Base-by-base conservation (phyloP, 2,888 invertebrate genomes). In the Argyresthia goedartella region DNA sequence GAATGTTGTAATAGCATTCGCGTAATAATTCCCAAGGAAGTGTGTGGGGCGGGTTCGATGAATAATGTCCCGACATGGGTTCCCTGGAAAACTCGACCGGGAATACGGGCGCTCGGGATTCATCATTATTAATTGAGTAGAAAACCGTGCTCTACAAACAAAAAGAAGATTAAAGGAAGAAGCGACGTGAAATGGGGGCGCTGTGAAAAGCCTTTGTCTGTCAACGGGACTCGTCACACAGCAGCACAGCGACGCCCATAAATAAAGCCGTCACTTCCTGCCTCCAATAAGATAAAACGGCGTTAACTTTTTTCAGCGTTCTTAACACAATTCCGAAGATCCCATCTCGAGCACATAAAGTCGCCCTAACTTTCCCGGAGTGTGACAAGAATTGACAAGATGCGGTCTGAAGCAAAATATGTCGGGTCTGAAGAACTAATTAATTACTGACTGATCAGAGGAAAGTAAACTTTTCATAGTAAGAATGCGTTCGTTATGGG, bases 251-350 rank as follows among this genome's bases (percentile, higher is more conserved):
- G 59, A 53, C 56, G 57, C 54, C 65, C 65, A 58, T 65, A 71
- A 76, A 78, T 71, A 64, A 69, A 46, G 46, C 16, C 39, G 64
- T 63, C 65, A 62, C 66, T 75, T 78, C 76, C 77, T 75, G 71
- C 60, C 66, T 54, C 59, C 60, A 61, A 59, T 55, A 63, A 71
- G 71, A 73, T 77, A 67, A 75, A 78, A 79, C 1, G 43, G 71
- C 62, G 56, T 59, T 66, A 65, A 67, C 67, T 71, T 67, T n/a
- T 67, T 69, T 72, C 64, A 69, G 60, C 66, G 61, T 65, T 61
- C 60, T 59, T 13, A 43, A 36, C 36, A 9, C 41, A 11, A 50
- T 49, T 47, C 43, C 16, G n/a, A 34, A 45, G 11, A 53, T 50
- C 54, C 48, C 13, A 42, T 50, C 52, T 34, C 52, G 11, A 39